Conservation (phyloP, 92 coral and sea anemone genomes). For the Metridium senile region DNA sequence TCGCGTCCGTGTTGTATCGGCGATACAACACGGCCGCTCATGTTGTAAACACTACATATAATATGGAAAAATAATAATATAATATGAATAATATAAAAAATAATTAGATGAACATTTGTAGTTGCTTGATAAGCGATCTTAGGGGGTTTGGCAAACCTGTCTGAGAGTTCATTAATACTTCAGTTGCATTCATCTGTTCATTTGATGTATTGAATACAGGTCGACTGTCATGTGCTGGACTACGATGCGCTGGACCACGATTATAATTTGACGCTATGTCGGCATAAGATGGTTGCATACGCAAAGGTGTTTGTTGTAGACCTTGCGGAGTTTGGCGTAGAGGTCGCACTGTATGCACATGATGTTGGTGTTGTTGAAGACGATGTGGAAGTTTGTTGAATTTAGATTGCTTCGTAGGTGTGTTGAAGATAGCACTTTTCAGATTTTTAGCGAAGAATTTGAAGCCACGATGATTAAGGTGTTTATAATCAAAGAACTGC, state of each 20-base stretch:
- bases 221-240: too few species aligned
- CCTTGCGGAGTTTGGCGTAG: too few species aligned
- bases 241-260: too few species aligned
- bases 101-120: constrained; percentile 33
- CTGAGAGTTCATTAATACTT: neutral
- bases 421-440: constrained; percentile 39
- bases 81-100: constrained; percentile 4
- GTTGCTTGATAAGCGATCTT: constrained; percentile 28
- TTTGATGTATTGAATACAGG: neutral
- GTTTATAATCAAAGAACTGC: constrained; percentile 39
- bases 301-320: too few species aligned
- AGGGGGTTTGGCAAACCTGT: constrained; percentile 23
- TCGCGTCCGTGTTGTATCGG: too few species aligned
- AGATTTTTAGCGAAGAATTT: constrained; percentile 46
- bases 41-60: neutral
- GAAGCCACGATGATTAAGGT: constrained; percentile 43
- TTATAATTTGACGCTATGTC: too few species aligned
- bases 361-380: neutral
- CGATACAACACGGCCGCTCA: too few species aligned
- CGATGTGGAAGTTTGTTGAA: neutral
- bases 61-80: neutral
- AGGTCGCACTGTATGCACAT: neutral
- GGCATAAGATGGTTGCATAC: too few species aligned
- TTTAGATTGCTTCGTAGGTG: constrained; percentile 19
- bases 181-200: constrained; percentile 12